These are phyloP conservation scores for Fundulus diaphanus DNA, from an alignment of 2,797 vertebrate genomes.

Conservation along the genomic window DNA sequence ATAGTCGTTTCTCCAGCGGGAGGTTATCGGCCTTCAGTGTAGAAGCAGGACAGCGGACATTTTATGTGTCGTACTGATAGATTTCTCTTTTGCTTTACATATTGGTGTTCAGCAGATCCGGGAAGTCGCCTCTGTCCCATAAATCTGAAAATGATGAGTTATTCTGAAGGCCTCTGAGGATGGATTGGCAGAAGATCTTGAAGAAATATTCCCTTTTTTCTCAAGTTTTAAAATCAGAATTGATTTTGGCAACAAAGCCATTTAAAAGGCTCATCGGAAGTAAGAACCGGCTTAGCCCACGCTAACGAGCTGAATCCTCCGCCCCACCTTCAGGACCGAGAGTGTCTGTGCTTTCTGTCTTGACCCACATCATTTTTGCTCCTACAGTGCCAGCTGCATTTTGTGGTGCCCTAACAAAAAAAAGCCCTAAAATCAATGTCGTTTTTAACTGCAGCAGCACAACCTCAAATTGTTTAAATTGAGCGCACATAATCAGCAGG, in stretches of 20 bases:
- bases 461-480: not conserved
- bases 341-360: slow-evolving; percentile 13
- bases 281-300: not conserved
- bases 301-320: not conserved
- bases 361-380: slow-evolving; percentile 1
- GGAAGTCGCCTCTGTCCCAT: not conserved
- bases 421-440: not conserved
- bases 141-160: slow-evolving; percentile 8
- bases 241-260: not conserved
- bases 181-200: slow-evolving; percentile 3
- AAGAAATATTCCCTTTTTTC: slow-evolving; percentile 9
- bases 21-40: not conserved
- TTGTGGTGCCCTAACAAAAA: not conserved
- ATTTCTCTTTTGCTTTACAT: not conserved
- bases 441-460: not conserved
- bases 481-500: not conserved
- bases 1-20: not conserved
- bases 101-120: slow-evolving; percentile 8
- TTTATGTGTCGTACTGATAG: not conserved
- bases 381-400: not conserved
- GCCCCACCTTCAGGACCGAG: slow-evolving; percentile 16
- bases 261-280: not conserved
- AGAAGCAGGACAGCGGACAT: not conserved
- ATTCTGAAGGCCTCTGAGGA: slow-evolving; percentile 5
- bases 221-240: slow-evolving; percentile 3